Evolutionary conservation across 2,888 invertebrate species (phyloP), one percentile per base, ranked within the genome.

Genomic region (Fabriciana adippe): DNA sequence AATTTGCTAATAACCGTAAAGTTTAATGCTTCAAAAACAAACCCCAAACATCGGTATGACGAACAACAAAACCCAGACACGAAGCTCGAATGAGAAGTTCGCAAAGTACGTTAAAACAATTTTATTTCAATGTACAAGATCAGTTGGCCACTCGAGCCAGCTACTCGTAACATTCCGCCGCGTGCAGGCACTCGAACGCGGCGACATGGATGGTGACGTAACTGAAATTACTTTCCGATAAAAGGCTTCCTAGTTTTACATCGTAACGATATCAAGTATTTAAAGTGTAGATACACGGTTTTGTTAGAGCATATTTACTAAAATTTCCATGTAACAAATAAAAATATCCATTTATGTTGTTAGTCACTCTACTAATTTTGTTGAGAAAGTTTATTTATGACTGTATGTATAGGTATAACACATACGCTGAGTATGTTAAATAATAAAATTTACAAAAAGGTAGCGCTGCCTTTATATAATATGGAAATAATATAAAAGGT

Each of bases 161-260:
- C 35, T 41, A 41, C 35, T 41, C 35, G 50, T 66, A 71, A 67
- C 76, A 77, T 78, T 75, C 76, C 78, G 61, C 64, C 51, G 73
- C 68, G 74, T 71, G 61, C 74, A 55, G 51, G 66, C 61, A 71
- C 72, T 70, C 69, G 68, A 69, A 66, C 67, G 67, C 69, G 67
- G 51, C 66, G 73, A 67, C 71, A 59, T 59, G 66, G 53, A 45
- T 45, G 60, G 51, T 73, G 68, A 75, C 76, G 77, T 74, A 74
- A 75, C 74, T 75, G 68, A 74, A 76, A 75, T 76, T 73, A 74
- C 72, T 72, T 72, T 73, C 68, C 71, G 69, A 75, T 73, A 72
- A 65, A 41, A 69, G 62, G 31, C 45, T 56, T n/a, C 48, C 45
- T 51, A 18, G 48, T 60, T 66, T 35, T 50, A 48, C 48, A 55